Base-by-base conservation (phyloP, 2,888 invertebrate species). In the Erebia ligea region DNA sequence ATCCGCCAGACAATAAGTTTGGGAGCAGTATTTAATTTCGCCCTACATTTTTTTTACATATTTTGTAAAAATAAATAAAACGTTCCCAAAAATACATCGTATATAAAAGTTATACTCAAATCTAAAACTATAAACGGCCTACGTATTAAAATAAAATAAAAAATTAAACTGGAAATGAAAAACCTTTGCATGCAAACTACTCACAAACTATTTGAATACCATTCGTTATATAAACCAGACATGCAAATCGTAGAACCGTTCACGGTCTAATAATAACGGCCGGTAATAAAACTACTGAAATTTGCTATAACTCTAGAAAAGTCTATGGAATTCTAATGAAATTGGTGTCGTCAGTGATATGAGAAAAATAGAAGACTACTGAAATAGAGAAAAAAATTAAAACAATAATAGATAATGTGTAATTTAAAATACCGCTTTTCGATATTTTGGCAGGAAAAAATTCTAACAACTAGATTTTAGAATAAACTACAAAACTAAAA, bases 111-210 rank as follows among this genome's bases (percentile, higher is more conserved):
- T 15, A 48, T 48, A 9, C 56, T 56, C 21, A 5, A 21, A 21
- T 13, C 21, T 56, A 56, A 56, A 57, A 57, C 56, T 25, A 15
- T 25, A 1, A 19, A 57, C 34, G 6, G 34, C 21, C 11, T 45
- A 45, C 11, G 11, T n/a, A 52, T 21, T 13, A 34, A 34, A 34
- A 34, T 10, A 9, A 2, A 21, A 21, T n/a, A n/a, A 56, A 21
- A 19, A 56, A 13, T 57, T 25, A 57, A 57, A 19, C 61, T 42
- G 19, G 1, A 61, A 17, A 61, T 45, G 45, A 62, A 62, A 62
- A 48, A 82, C 21, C 77, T 78, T 84, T 81, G 77, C 84, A 87
- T 87, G 87, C 86, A 84, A 86, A 83, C 81, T 79, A 82, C 82
- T 82, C 78, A 77, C 80, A 78, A 80, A 82, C 83, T 79, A 82